Evolutionary conservation across 2,888 invertebrate genomes (phyloP).

Genomic region (Lasioglossum villosulum): DNA sequence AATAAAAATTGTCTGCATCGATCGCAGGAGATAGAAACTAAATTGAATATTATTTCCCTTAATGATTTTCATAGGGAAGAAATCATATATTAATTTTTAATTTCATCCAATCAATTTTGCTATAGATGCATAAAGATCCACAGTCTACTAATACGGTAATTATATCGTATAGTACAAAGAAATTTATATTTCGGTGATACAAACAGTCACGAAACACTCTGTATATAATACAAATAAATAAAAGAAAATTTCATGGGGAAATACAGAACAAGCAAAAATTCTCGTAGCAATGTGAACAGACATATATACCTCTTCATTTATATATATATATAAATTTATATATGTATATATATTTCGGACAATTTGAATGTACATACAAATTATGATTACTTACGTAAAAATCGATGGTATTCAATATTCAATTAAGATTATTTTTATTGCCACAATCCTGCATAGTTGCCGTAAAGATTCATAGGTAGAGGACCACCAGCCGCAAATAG

Average conservation of each 20-base stretch:
- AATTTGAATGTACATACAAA: constrained; percentile 60
- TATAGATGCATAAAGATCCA: too few relatives aligned
- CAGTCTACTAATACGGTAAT: too few relatives aligned
- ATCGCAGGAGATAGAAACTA: too few relatives aligned
- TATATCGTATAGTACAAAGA: neutral
- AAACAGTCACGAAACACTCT: neutral
- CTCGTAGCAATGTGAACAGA: constrained; percentile 2
- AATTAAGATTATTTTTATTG: constrained; percentile 86
- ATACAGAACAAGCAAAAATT: constrained; percentile 10
- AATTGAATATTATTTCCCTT: too few relatives aligned
- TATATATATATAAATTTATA: constrained; percentile 41
- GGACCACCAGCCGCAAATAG: constrained; percentile 98
- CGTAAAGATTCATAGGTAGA: constrained; percentile 94
- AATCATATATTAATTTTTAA: too few relatives aligned
- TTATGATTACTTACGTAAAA: constrained; percentile 61
- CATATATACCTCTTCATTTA: constrained; percentile 53
- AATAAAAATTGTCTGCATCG: too few relatives aligned
- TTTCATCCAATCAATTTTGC: too few relatives aligned
- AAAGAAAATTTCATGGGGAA: constrained; percentile 7
- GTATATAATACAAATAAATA: neutral
- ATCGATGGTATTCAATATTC: constrained; percentile 44
- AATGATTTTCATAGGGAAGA: too few relatives aligned
- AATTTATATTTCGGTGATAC: neutral
- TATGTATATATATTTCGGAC: constrained; percentile 42
- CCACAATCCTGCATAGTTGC: constrained; percentile 98